Base-by-base conservation (phyloP, 2,888 invertebrate genomes). In the Cactoblastis cactorum region DNA sequence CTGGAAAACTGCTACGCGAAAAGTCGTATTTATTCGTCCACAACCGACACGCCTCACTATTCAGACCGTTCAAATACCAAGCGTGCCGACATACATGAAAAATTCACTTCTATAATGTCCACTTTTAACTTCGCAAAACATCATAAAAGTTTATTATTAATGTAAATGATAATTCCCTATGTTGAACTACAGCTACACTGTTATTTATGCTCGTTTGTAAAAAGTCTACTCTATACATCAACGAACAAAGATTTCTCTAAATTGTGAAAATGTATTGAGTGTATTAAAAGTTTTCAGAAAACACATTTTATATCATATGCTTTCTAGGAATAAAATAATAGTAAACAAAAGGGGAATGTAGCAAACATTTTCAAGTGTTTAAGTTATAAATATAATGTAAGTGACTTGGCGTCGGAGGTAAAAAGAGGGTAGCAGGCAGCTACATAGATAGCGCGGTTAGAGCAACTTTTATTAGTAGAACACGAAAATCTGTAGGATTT, bases 401-500 rank as follows among this genome's bases (percentile, higher is more conserved):
- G 72, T 70, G 71, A 74, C 71, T 73, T 63, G 68, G 71, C 74
- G 74, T 75, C 70, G 66, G 66, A 61, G 65, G 61, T 65, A 65
- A 69, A 67, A 63, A 65, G 54, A 56, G 50, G 49, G 53, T 64
- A 54, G 28, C 46, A 49, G 49, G 53, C 63, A 54, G 43, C 48
- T 54, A 55, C 58, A 63, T 68, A 68, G 66, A 69, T 63, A 67
- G 66, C 67, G 67, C 62, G 56, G 9, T 37, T 15, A 8, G 17
- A 37, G 37, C 11, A 17, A 17, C 37, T 15, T 1, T 17, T 17
- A 11, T 8, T 15, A 1, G 8, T 15, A 17, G 17, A 17, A 11
- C 1, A 14, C 12, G 15, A 9, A 2, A 9, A 8, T 17, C 3
- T 22, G 22, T 22, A 3, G 6, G 22, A 3, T 22, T 6, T 6